phyloP scores from a whole-genome alignment of 2,797 vertebrate genomes.

The Aselliscus stoliczkanus region DNA sequence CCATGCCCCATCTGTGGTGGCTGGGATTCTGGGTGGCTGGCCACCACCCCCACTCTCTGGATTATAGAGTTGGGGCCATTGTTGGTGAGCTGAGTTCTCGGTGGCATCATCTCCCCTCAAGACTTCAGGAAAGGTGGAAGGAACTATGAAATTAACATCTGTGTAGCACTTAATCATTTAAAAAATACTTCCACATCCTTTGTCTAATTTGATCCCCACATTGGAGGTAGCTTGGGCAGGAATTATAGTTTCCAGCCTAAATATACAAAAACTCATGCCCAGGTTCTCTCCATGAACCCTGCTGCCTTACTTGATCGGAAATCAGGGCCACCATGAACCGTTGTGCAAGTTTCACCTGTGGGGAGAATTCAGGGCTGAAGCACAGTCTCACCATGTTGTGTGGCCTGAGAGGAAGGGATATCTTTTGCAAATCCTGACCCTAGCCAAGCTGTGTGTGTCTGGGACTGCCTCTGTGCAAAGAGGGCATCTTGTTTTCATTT shows the following conservation, averaged over 20 bases:
- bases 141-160: background rate
- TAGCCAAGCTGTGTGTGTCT: background rate
- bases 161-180: background rate
- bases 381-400: background rate
- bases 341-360: background rate
- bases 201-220: background rate
- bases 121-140: background rate
- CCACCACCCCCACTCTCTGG: background rate
- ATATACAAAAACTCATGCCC: background rate
- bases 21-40: background rate
- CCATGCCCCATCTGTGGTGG: rapidly evolving
- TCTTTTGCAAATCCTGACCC: background rate
- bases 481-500: background rate
- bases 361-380: background rate
- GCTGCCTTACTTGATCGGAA: background rate
- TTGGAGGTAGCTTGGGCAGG: background rate
- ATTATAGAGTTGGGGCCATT: background rate
- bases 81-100: background rate
- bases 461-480: background rate
- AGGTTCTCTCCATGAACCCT: background rate
- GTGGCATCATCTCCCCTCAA: background rate
- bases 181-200: background rate
- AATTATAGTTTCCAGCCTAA: background rate
- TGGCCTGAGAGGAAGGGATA: background rate
- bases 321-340: background rate